Conservation (phyloP, 2,113 vertebrate genomes). For the Chinchilla lanigera region DNA sequence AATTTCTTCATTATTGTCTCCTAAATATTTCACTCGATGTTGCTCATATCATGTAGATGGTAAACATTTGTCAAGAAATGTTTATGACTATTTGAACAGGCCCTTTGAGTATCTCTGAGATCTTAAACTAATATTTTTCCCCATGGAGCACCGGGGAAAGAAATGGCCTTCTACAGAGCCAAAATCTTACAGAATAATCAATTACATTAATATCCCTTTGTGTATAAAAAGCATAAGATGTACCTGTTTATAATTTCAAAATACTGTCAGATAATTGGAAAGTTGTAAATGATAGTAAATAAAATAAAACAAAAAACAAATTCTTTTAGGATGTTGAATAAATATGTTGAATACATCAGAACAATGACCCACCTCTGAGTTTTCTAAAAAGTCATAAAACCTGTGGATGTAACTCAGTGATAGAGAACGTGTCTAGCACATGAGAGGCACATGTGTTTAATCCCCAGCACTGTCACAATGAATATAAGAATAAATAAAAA, state of each 20-base stretch:
- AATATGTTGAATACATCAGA: neutral
- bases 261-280: neutral
- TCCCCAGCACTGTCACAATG: neutral
- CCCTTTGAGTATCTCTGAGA: neutral
- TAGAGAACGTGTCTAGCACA: neutral
- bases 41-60: neutral
- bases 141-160: neutral
- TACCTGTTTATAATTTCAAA: neutral
- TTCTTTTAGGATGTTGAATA: neutral
- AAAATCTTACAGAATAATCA: neutral
- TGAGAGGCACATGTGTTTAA: neutral
- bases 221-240: neutral
- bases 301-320: neutral
- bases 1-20: neutral
- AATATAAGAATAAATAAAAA: neutral
- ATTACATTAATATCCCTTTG: neutral
- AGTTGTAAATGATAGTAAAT: neutral
- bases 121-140: neutral
- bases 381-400: neutral
- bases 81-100: neutral
- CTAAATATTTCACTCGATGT: neutral
- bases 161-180: neutral
- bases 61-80: neutral
- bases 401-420: neutral
- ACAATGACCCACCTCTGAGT: neutral